Evolutionary conservation across 2,113 vertebrate genomes (phyloP).

Genomic region (Coturnix japonica): DNA sequence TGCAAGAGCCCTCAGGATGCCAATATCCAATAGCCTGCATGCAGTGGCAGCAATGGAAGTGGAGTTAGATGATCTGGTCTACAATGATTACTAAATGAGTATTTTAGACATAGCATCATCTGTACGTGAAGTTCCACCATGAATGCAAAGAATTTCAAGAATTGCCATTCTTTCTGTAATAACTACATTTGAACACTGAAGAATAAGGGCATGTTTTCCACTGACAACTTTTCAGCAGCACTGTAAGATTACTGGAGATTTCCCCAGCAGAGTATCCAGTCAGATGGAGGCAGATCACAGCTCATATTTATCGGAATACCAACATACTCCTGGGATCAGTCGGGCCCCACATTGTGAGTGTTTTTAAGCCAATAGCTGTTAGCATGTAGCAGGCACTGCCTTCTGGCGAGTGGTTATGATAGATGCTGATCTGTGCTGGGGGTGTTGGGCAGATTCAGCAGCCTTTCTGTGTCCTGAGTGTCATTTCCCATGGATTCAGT

Average conservation of each 20-base stretch:
- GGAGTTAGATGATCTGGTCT: not conserved
- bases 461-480: not conserved
- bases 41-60: not conserved
- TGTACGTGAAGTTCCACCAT: not conserved
- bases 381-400: not conserved
- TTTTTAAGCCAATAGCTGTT: not conserved
- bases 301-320: not conserved
- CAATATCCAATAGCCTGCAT: not conserved
- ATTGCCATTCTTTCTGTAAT: not conserved
- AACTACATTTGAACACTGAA: not conserved
- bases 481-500: not conserved
- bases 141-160: not conserved
- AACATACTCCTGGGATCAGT: not conserved
- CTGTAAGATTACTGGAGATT: not conserved
- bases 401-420: not conserved
- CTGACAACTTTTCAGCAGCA: not conserved
- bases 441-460: not conserved
- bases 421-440: not conserved
- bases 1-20: not conserved
- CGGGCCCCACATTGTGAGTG: not conserved
- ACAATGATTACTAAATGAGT: not conserved
- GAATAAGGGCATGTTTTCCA: not conserved
- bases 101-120: not conserved
- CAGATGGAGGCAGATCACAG: not conserved
- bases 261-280: not conserved